These are phyloP conservation scores for Pristionchus arcanus DNA, from an alignment of 2,888 invertebrate species.

Conservation along the genomic window DNA sequence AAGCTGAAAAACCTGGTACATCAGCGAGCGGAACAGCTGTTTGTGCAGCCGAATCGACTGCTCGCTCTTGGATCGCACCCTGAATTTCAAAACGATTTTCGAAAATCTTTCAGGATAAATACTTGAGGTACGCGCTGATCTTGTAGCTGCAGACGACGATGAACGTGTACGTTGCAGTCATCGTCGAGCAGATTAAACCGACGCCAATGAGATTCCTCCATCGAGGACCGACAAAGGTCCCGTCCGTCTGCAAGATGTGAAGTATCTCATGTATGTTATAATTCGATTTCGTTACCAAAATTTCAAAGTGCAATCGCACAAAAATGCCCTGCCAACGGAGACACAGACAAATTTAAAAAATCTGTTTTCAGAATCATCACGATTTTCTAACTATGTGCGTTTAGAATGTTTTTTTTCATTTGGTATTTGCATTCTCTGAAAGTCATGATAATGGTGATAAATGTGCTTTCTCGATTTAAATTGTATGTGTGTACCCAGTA, in stretches of 20 bases:
- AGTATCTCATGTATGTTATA: too few relatives aligned
- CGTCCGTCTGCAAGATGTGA: neutral
- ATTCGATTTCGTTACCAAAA: neutral
- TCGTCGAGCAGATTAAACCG: neutral
- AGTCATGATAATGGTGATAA: too few relatives aligned
- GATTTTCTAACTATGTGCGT: too few relatives aligned
- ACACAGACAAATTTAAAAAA: too few relatives aligned
- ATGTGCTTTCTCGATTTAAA: neutral
- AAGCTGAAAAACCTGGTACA: neutral
- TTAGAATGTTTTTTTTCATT: too few relatives aligned
- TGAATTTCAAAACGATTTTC: neutral
- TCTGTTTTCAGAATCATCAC: too few relatives aligned
- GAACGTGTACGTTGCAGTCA: neutral
- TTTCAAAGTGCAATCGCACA: too few relatives aligned
- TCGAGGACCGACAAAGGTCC: neutral
- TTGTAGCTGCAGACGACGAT: neutral
- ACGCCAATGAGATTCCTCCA: neutral
- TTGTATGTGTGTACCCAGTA: neutral
- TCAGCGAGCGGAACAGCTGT: neutral
- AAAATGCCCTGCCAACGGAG: too few relatives aligned
- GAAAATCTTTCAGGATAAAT: neutral
- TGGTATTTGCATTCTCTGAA: too few relatives aligned
- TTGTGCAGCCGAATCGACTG: constrained; percentile 18
- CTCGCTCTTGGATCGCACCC: neutral
- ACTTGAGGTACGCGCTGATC: constrained; percentile 8